Evolutionary conservation across 2,797 vertebrate species (phyloP).

Genomic region (Darevskia nairensis): DNA sequence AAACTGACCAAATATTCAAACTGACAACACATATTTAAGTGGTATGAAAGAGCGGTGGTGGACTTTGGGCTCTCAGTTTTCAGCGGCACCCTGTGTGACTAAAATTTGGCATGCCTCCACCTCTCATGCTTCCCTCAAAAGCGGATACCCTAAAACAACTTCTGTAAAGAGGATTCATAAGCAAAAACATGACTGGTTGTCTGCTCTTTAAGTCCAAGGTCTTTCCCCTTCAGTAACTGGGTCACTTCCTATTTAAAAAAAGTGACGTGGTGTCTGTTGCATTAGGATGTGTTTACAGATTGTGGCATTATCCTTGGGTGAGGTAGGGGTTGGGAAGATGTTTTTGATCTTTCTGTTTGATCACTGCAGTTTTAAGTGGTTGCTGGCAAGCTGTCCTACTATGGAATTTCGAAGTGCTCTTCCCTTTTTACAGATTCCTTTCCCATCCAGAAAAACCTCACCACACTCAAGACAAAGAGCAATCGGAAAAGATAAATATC

Average conservation of each 20-base stretch:
- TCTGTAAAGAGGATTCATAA: neutral
- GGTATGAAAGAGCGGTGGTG: neutral
- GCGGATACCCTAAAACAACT: too few relatives aligned
- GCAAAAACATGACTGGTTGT: neutral
- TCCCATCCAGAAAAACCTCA: neutral
- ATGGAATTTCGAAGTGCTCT: neutral
- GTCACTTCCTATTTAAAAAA: neutral
- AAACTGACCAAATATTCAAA: neutral
- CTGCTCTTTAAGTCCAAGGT: neutral
- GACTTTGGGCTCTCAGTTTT: too few relatives aligned
- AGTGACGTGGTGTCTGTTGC: neutral
- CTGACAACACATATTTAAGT: neutral
- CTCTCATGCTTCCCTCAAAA: too few relatives aligned
- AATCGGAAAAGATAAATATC: neutral
- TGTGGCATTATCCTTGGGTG: neutral
- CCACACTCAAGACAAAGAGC: constrained; percentile 9
- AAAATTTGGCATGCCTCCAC: too few relatives aligned
- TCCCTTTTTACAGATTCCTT: neutral
- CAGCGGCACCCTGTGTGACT: too few relatives aligned
- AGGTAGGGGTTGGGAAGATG: neutral
- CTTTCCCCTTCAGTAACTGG: neutral
- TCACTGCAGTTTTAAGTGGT: neutral
- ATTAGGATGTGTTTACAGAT: neutral
- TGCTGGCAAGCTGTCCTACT: constrained; percentile 1
- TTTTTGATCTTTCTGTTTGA: neutral